Conservation (phyloP, 2,113 vertebrate genomes). For the Isichthys henryi region DNA sequence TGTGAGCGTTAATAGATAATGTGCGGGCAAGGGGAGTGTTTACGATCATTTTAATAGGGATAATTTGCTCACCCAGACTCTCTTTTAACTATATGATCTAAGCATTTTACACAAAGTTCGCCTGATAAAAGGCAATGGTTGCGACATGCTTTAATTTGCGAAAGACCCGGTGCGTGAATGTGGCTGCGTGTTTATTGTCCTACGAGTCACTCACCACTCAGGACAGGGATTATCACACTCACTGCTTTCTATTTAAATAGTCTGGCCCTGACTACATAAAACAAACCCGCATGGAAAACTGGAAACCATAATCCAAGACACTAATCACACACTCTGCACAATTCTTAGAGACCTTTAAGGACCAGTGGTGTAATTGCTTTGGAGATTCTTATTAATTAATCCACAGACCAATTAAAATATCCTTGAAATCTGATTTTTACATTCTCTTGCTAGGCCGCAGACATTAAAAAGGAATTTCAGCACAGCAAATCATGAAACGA, state of each 20-base stretch:
- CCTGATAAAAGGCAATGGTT: not conserved
- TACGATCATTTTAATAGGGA: not conserved
- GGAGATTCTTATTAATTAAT: not conserved
- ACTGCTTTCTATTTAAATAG: not conserved
- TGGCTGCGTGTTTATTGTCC: not conserved
- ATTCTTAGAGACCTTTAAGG: not conserved
- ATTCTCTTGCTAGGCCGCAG: not conserved
- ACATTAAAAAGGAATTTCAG: not conserved
- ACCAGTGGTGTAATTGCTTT: not conserved
- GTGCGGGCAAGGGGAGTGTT: not conserved
- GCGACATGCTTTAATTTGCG: not conserved
- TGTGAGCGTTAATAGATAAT: not conserved
- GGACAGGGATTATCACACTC: not conserved
- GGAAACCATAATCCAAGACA: not conserved
- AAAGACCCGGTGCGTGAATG: not conserved
- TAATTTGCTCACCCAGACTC: not conserved
- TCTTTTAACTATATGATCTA: not conserved
- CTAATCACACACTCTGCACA: not conserved
- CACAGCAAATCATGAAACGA: not conserved
- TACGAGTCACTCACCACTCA: not conserved
- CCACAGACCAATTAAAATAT: not conserved
- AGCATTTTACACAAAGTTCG: not conserved
- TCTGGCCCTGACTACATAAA: not conserved
- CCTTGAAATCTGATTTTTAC: not conserved
- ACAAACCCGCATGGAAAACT: not conserved